Base-by-base conservation (phyloP, 1,140 invertebrate species). In the Dinoponera quadriceps region DNA sequence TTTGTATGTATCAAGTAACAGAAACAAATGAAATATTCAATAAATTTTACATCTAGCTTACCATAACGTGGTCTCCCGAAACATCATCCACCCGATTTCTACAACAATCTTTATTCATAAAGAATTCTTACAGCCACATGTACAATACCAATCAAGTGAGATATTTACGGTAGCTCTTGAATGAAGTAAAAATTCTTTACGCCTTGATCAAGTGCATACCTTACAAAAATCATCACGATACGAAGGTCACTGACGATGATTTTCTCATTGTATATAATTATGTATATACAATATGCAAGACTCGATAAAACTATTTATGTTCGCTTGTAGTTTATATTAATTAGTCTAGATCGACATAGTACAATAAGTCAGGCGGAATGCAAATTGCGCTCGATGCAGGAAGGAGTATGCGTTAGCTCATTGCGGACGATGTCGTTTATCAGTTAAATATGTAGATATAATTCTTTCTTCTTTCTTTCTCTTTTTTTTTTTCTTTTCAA, bases 31-130 rank as follows among this genome's bases (percentile, higher is more conserved):
- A 77, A 14, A 16, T 11, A 48, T 7, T n/a, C 38, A 78, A 78
- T 69, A 57, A 69, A 78, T 20, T 44, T 57, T 44, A 20, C 44
- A 78, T 44, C 68, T 25, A n/a, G 14, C 44, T 20, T 18, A 75
- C 11, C 5, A 55, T 27, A 9, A 44, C 38, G 38, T 9, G 7
- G 38, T 44, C 14, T 59, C 48, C 69, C 44, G 38, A 60, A 49
- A 29, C 68, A 86, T 84, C n/a, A 38, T 27, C 5, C 11, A 38
- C 25, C 69, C 27, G 27, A 82, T 91, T 93, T 93, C 92, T 94
- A 94, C 93, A 94, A 94, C 93, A 93, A 94, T 93, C 90, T 94
- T 94, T 94, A 93, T 94, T 94, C 89, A 91, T 91, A 91, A 92
- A 91, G 90, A 91, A 91, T 90, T 90, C 87, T 92, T 93, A 93